phyloP scores from a whole-genome alignment of 2,888 invertebrate species.

The Apotomis capreana region DNA sequence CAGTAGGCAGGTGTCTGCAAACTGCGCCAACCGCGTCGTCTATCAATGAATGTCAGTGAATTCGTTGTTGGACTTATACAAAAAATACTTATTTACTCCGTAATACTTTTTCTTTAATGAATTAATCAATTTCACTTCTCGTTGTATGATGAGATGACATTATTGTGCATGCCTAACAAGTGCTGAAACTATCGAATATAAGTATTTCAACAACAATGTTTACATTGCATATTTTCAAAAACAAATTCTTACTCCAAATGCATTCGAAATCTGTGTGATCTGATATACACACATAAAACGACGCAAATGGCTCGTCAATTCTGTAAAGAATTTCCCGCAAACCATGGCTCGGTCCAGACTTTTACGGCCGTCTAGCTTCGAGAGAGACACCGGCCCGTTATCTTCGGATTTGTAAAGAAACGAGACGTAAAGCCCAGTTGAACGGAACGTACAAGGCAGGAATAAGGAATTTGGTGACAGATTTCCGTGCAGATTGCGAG shows the following conservation, averaged over 20 bases:
- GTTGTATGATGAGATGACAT: too few relatives aligned
- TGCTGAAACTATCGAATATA: too few relatives aligned
- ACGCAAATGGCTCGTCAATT: conserved; percentile 46
- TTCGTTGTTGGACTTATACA: too few relatives aligned
- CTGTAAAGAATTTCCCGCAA: conserved; percentile 54
- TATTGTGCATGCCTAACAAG: too few relatives aligned
- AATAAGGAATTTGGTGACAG: conserved; percentile 46
- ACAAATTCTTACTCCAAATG: background rate
- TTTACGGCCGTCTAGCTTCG: conserved; percentile 46
- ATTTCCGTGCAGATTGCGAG: conserved; percentile 30
- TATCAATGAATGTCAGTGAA: too few relatives aligned
- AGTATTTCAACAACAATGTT: too few relatives aligned
- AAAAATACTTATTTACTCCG: too few relatives aligned
- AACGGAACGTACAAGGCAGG: conserved; percentile 53
- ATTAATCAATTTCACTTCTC: too few relatives aligned
- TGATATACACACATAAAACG: conserved; percentile 4
- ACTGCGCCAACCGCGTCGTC: too few relatives aligned
- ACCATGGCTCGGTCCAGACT: conserved; percentile 56
- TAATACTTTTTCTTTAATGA: too few relatives aligned
- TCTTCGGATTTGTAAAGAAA: conserved; percentile 69
- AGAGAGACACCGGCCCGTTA: conserved; percentile 52
- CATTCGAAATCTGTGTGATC: conserved; percentile 15
- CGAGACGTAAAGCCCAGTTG: conserved; percentile 66
- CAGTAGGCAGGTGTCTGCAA: too few relatives aligned
- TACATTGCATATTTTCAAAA: background rate